Conservation (phyloP, 2,888 invertebrate genomes). For the Tillus elongatus region DNA sequence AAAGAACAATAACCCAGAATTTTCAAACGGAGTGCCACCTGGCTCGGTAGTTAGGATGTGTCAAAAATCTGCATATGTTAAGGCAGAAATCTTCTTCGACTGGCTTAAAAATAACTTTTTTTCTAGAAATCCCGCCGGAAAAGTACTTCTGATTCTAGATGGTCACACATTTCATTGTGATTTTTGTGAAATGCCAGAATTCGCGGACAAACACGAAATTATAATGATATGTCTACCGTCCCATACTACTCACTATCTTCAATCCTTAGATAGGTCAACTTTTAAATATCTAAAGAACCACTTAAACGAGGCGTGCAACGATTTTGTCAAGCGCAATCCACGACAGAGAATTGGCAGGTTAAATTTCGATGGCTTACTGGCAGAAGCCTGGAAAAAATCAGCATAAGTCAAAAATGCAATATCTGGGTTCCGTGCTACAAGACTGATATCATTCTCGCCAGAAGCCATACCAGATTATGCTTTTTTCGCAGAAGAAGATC, state of each 20-base stretch:
- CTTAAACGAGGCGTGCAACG: constrained; percentile 18
- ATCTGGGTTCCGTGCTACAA: constrained; percentile 15
- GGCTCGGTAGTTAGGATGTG: constrained; percentile 20
- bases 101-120: constrained; percentile 22
- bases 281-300: constrained; percentile 27
- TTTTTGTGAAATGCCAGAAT: constrained; percentile 20
- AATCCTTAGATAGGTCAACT: constrained; percentile 25
- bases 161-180: constrained; percentile 27
- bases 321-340: constrained; percentile 18
- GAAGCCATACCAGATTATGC: constrained; percentile 24
- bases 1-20: constrained; percentile 19
- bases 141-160: constrained; percentile 27
- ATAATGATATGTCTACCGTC: constrained; percentile 27
- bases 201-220: constrained; percentile 24
- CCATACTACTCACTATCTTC: constrained; percentile 27
- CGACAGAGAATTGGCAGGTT: constrained; percentile 17
- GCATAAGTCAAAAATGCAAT: constrained; percentile 16
- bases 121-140: constrained; percentile 27
- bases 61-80: constrained; percentile 21
- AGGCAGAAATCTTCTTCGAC: constrained; percentile 16
- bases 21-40: constrained; percentile 20
- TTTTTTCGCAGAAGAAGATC: constrained; percentile 16
- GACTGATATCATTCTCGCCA: constrained; percentile 14
- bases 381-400: constrained; percentile 16
- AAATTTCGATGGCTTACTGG: constrained; percentile 19